Base-by-base conservation (phyloP, 2,113 vertebrate species). In the Semnornis frantzii region DNA sequence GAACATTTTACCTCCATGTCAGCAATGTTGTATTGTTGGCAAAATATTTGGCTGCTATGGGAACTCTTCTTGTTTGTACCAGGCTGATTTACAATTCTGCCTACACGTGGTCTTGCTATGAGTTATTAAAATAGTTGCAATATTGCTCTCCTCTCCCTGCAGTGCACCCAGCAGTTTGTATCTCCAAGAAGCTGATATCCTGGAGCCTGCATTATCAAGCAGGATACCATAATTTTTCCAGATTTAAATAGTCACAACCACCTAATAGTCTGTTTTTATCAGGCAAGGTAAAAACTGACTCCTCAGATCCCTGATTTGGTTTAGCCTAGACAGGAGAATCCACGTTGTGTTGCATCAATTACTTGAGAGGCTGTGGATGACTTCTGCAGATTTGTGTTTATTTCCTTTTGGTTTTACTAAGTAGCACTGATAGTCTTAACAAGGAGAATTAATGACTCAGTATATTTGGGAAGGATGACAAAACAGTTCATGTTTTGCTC, bases 1-100 rank as follows among this genome's bases (percentile, higher is more conserved):
- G 62, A 91, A 78, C 6, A 62, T 81, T 92, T 92, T 87, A 89
- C 85, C 58, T 82, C 78, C 60, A 21, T 48, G 91, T 77, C 72
- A 85, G 57, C 60, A 92, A 92, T 71, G 60, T 65, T 83, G 37
- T 16, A 54, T 34, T 74, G 46, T 59, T 92, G 82, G 89, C 92
- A 96, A 95, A 93, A 80, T 93, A 94, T 91, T 90, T 87, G 75
- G 79, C 87, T 96, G 75, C 87, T 89, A 93, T 93, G 93, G 91
- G 14, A 97, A 96, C 78, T 64, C 68, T 46, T 80, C 46, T 92
- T 92, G 89, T 96, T 95, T 94, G 76, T 89, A 82, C 6, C 60
- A 87, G 68, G 33, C 15, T 82, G 68, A 89, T 89, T 89, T 93
- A 58, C 33, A 91, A 77, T 64, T 92, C 95, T 95, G 84, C 78